Base-by-base conservation (phyloP, 2,888 invertebrate genomes). In the Lobophora halterata region DNA sequence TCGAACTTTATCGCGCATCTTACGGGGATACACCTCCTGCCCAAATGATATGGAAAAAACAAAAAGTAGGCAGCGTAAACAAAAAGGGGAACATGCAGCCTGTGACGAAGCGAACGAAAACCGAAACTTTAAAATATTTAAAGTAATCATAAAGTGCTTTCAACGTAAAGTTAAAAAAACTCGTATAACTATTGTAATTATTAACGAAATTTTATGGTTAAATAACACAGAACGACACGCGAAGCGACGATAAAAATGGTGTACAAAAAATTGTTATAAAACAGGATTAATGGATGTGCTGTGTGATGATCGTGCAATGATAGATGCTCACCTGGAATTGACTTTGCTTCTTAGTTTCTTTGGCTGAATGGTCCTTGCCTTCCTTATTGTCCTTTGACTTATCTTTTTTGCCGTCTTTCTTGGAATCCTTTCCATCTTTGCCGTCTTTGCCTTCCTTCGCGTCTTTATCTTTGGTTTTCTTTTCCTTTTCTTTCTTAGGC, bases 21-120 rank as follows among this genome's bases (percentile, higher is more conserved):
- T 93, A 90, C 92, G 92, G 76, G 93, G 93, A 89, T 92, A 92
- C 89, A 90, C 91, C 90, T 93, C 93, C 91, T 92, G 91, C 90
- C 87, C 88, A 86, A 87, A 87, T 82, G 79, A 88, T 82, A 86
- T 86, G 83, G 79, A 86, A 86, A 80, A 87, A 85, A 83, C 79
- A 85, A 85, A 87, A 86, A 83, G 81, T 81, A 81, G 78, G 83
- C 79, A 78, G 85, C 85, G 77, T 86, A 83, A 87, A 85, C 83
- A 87, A 81, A 87, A 82, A 76, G 62, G 71, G 81, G 69, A 61
- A 74, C 88, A 88, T 87, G 83, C 86, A 65, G 67, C 75, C 71
- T 69, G 69, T 71, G 60, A 70, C 49, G 57, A 82, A 82, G 82
- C 85, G 38, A 45, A 49, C 46, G 14, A 14, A 46, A 46, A 50